Evolutionary conservation across 2,113 vertebrate species (phyloP).

Genomic region (Otolemur garnettii): DNA sequence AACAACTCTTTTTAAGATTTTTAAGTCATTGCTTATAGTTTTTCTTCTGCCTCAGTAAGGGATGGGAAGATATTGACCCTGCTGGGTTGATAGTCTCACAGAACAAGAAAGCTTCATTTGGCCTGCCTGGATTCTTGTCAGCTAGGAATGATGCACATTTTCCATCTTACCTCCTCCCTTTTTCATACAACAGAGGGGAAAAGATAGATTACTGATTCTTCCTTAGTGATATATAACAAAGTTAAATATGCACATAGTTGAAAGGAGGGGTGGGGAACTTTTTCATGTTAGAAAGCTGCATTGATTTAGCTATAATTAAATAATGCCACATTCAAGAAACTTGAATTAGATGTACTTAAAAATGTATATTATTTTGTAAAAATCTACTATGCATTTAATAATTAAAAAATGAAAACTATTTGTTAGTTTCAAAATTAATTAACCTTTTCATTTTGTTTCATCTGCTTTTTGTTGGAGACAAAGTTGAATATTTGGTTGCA

Average conservation of each 20-base stretch:
- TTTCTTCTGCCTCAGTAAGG: conserved; percentile 6
- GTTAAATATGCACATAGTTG: not conserved
- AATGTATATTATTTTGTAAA: too few species aligned
- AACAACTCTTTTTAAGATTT: not conserved
- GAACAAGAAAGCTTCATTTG: not conserved
- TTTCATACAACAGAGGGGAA: not conserved
- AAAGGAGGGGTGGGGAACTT: not conserved
- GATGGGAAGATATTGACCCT: conserved; percentile 2
- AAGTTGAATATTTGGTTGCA: too few species aligned
- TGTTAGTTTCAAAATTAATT: too few species aligned
- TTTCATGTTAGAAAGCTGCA: too few species aligned
- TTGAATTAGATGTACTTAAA: too few species aligned
- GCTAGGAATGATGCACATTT: not conserved
- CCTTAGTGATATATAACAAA: not conserved
- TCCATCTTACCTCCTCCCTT: conserved; percentile 13
- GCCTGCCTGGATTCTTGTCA: not conserved
- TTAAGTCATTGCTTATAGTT: not conserved
- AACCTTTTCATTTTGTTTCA: too few species aligned
- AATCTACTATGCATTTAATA: too few species aligned
- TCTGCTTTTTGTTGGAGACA: too few species aligned
- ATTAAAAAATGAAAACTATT: too few species aligned
- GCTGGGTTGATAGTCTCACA: not conserved
- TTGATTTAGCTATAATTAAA: too few species aligned
- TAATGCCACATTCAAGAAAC: too few species aligned
- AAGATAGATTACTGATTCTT: not conserved